Evolutionary conservation across 2,113 vertebrate genomes (phyloP).

Genomic region (Mastomys natalensis): DNA sequence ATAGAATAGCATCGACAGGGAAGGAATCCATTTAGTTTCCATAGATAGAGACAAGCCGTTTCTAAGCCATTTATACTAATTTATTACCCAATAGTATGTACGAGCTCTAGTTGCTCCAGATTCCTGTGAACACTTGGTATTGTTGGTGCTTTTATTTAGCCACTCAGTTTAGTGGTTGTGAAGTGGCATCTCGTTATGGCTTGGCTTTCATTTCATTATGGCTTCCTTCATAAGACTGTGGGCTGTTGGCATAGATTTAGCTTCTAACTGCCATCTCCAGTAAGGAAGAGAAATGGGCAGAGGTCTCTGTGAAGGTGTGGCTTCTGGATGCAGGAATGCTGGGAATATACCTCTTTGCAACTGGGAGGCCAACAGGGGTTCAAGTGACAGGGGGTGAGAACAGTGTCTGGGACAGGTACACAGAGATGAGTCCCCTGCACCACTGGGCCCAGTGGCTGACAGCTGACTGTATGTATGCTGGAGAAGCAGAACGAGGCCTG

Average conservation of each 20-base stretch:
- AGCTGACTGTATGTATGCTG: background rate
- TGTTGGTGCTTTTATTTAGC: constrained; percentile 29
- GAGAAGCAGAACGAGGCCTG: background rate
- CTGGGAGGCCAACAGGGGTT: constrained; percentile 7
- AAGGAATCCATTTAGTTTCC: constrained; percentile 18
- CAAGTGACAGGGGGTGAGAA: background rate
- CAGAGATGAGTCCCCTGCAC: background rate
- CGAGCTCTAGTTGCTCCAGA: background rate
- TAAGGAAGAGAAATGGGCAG: background rate
- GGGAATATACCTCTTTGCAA: background rate
- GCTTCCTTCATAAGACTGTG: background rate
- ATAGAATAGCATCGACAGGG: background rate
- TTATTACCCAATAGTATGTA: background rate
- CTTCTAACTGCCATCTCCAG: background rate
- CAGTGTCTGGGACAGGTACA: background rate
- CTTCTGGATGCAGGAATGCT: background rate
- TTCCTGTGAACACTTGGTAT: background rate
- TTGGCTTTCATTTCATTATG: background rate
- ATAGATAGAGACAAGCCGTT: background rate
- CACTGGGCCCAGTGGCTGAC: background rate
- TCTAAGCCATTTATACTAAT: background rate
- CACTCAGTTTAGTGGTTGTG: background rate
- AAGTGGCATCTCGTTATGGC: background rate
- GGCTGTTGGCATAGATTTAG: background rate
- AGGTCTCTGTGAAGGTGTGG: constrained; percentile 1